phyloP scores from a whole-genome alignment of 1,140 invertebrate genomes.

The Aphaenogaster rudis region DNA sequence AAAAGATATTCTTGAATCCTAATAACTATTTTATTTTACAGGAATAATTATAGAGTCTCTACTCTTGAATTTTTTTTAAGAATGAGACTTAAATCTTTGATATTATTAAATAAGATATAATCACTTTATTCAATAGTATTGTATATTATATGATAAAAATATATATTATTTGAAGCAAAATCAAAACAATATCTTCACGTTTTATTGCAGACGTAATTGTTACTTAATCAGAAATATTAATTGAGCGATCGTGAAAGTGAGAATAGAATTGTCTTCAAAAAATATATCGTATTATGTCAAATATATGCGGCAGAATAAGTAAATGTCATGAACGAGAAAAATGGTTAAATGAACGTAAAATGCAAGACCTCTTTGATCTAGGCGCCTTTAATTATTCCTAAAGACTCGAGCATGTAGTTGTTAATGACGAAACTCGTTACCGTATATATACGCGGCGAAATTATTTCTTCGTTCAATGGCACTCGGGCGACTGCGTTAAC shows the following conservation, averaged over 20 bases:
- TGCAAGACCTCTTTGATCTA: neutral
- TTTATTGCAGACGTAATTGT: neutral
- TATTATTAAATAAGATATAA: conserved; percentile 14
- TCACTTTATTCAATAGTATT: neutral
- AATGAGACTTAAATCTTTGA: neutral
- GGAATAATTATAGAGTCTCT: neutral
- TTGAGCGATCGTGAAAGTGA: neutral
- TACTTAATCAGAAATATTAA: neutral
- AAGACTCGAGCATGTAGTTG: conserved; percentile 23
- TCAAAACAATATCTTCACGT: neutral
- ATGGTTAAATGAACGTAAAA: neutral
- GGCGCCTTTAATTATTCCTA: neutral
- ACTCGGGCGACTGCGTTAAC: conserved; percentile 62
- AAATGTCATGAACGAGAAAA: neutral
- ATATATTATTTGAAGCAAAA: neutral
- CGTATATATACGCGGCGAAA: conserved; percentile 11
- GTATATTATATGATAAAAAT: neutral
- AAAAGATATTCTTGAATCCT: no score
- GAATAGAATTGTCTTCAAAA: neutral
- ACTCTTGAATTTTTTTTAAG: neutral
- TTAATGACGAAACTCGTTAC: conserved; percentile 67
- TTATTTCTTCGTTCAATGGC: conserved; percentile 61
- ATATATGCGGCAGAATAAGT: neutral
- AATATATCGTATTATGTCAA: neutral
- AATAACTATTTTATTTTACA: neutral